phyloP scores from a whole-genome alignment of 1,140 invertebrate species.

The Palaemon carinicauda region DNA sequence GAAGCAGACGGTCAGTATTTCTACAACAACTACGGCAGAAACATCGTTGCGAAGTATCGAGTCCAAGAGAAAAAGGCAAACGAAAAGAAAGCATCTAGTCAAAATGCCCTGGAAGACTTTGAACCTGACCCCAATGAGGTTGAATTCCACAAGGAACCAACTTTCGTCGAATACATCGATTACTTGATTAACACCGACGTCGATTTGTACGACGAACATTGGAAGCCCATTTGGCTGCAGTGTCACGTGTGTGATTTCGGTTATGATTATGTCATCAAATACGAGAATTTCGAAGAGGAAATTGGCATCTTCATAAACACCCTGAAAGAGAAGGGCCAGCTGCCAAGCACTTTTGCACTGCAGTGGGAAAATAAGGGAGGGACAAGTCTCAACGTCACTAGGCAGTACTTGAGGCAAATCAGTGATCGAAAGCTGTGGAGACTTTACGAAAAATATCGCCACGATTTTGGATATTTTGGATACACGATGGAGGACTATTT shows the following conservation, averaged over 20 bases:
- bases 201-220: constrained; percentile 43
- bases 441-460: constrained; percentile 14
- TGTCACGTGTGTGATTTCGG: constrained; percentile 45
- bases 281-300: constrained; percentile 41
- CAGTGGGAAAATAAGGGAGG: constrained; percentile 34
- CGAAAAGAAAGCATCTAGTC: too few relatives aligned
- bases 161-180: constrained; percentile 40
- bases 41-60: constrained; percentile 27
- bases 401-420: constrained; percentile 6
- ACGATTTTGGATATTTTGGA: constrained; percentile 29
- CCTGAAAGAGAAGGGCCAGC: constrained; percentile 1
- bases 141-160: constrained; percentile 16
- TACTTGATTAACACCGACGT: constrained; percentile 34
- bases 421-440: constrained; percentile 6
- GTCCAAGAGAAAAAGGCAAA: neutral
- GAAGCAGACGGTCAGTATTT: constrained; percentile 23
- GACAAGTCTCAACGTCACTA: neutral
- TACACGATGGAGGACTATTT: constrained; percentile 26
- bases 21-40: constrained; percentile 34
- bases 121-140: neutral
- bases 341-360: neutral
- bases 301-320: constrained; percentile 12
- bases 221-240: constrained; percentile 35
- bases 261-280: constrained; percentile 48
- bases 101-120: neutral